Conservation (phyloP, 2,113 vertebrate genomes). For the Pitta sordida region DNA sequence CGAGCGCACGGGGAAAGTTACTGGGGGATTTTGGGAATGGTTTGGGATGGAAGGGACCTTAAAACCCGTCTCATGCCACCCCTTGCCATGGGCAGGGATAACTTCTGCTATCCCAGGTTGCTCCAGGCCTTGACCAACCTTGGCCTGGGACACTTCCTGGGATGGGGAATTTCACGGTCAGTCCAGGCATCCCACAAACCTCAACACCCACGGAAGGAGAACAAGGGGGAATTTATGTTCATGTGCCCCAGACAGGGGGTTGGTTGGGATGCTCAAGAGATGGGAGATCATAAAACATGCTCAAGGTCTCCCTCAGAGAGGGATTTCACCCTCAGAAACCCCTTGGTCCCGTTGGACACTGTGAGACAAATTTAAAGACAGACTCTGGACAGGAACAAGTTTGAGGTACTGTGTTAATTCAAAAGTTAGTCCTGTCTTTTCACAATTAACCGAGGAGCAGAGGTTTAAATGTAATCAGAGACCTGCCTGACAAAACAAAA, state of each 20-base stretch:
- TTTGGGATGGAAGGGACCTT: too few relatives aligned
- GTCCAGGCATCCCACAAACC: too few relatives aligned
- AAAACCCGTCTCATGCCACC: accelerated
- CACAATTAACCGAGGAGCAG: neutral
- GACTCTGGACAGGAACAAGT: neutral
- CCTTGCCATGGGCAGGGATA: neutral
- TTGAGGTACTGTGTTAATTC: neutral
- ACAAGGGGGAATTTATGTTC: neutral
- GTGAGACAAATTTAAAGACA: neutral
- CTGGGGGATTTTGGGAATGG: too few relatives aligned
- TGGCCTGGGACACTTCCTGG: neutral
- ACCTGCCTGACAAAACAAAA: neutral
- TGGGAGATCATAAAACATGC: neutral
- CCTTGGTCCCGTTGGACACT: neutral
- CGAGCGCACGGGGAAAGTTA: too few relatives aligned
- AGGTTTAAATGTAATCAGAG: neutral
- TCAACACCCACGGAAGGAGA: neutral
- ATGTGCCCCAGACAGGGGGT: accelerated
- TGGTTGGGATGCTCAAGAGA: neutral
- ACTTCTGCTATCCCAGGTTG: neutral
- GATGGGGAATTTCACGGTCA: neutral
- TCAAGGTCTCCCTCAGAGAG: too few relatives aligned
- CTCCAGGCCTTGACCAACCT: too few relatives aligned
- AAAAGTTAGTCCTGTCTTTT: neutral
- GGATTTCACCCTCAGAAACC: neutral